Percentiles rank a stretch among this genome's conserved stretches.
Evolutionary conservation across 2,888 invertebrate species (phyloP).

Genomic region (Xanthorhoe designata): DNA sequence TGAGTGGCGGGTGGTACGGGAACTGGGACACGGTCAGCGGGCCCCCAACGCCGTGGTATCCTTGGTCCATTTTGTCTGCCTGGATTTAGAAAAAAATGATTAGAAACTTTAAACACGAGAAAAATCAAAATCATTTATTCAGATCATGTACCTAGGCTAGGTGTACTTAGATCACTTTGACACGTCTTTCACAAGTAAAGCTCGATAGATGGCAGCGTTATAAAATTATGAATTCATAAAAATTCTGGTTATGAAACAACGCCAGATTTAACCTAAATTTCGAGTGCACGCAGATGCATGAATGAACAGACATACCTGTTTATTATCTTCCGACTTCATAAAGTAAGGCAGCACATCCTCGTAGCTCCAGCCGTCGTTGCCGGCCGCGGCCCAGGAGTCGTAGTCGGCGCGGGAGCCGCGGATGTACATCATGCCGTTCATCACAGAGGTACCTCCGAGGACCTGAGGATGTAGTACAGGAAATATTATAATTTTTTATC

Average conservation of each 20-base stretch:
- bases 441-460: slow-evolving; percentile 95
- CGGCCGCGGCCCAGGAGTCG: slow-evolving; percentile 94
- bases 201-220: no score
- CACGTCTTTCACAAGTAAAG: no score
- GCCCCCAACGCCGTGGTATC: slow-evolving; percentile 92
- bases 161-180: no score
- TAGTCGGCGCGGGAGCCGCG: slow-evolving; percentile 95
- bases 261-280: no score
- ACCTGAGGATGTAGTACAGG: slow-evolving; percentile 87
- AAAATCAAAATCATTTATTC: no score
- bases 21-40: slow-evolving; percentile 92
- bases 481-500: not conserved
- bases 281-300: no score
- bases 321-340: slow-evolving; percentile 94
- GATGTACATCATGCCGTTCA: slow-evolving; percentile 99
- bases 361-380: slow-evolving; percentile 95
- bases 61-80: slow-evolving; percentile 89
- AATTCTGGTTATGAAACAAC: no score
- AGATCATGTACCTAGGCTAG: no score
- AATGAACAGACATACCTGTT: slow-evolving; percentile 48
- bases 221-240: no score
- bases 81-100: slow-evolving; percentile 45
- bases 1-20: slow-evolving; percentile 94
- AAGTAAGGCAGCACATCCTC: slow-evolving; percentile 96
- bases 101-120: no score